A percentile compares a stretch with the other conserved stretches of the same genome.
Evolutionary conservation across 2,888 invertebrate genomes (phyloP).

Genomic region (Ctenicera cuprea): DNA sequence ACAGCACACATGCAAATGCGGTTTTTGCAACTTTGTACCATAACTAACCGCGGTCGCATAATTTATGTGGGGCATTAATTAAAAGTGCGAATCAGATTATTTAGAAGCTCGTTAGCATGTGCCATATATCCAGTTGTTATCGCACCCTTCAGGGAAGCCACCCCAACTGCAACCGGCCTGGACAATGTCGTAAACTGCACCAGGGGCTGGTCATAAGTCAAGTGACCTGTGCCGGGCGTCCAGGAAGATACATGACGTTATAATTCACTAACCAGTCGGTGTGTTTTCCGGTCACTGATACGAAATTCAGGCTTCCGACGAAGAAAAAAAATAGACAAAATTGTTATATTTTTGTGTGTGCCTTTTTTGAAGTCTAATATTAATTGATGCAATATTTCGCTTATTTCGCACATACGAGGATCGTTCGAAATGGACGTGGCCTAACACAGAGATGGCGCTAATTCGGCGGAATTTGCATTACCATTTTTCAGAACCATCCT

Average conservation of each 20-base stretch:
- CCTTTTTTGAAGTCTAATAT: too few species aligned
- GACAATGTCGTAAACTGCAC: conserved; percentile 51
- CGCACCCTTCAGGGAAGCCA: conserved; percentile 45
- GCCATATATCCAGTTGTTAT: conserved; percentile 51
- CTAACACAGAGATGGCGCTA: too few species aligned
- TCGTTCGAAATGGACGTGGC: too few species aligned
- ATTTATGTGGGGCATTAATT: conserved; percentile 51
- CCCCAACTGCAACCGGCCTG: conserved; percentile 43
- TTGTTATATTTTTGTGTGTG: background rate
- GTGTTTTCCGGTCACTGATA: conserved; percentile 14
- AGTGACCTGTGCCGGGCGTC: conserved; percentile 40
- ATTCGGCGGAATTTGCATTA: too few species aligned
- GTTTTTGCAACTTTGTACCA: conserved; percentile 39
- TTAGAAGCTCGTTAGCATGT: conserved; percentile 50
- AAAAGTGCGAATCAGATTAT: conserved; percentile 53
- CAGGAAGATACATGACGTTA: conserved; percentile 43
- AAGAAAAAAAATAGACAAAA: background rate
- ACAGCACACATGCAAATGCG: conserved; percentile 22
- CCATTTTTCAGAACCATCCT: too few species aligned
- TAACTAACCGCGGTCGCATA: conserved; percentile 38
- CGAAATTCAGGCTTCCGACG: background rate
- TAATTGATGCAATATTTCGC: too few species aligned
- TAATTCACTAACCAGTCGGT: conserved; percentile 39
- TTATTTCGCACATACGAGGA: too few species aligned
- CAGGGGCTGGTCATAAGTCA: conserved; percentile 50